Percentiles rank a stretch among this genome's conserved stretches.
phyloP scores from a whole-genome alignment of 1,140 invertebrate genomes.

The Sycobia sp. region DNA sequence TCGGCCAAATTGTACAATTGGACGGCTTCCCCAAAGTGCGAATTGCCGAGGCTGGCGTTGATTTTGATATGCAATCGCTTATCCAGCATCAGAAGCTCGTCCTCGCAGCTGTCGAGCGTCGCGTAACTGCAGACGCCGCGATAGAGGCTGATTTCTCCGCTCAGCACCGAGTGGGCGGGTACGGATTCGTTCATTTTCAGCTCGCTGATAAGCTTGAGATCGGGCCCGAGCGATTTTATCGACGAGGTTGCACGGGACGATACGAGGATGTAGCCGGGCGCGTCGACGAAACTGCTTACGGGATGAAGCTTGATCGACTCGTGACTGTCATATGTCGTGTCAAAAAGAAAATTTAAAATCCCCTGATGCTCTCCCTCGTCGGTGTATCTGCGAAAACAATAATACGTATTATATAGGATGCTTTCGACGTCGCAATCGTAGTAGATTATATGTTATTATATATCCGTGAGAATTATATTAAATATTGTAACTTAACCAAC shows the following conservation, averaged over 20 bases:
- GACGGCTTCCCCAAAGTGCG: not conserved
- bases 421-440: no score
- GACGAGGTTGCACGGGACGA: no score
- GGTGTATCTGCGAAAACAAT: conserved; percentile 3
- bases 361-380: not conserved
- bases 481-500: no score
- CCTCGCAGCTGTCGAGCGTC: not conserved
- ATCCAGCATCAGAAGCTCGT: conserved; percentile 1
- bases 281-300: no score
- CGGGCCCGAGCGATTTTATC: not conserved
- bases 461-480: no score
- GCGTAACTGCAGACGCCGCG: not conserved
- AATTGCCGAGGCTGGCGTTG: not conserved
- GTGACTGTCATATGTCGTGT: not conserved
- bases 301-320: not conserved
- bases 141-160: conserved; percentile 3
- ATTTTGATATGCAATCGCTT: not conserved
- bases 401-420: no score
- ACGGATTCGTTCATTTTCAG: not conserved
- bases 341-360: not conserved
- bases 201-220: not conserved
- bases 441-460: no score
- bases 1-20: conserved; percentile 7
- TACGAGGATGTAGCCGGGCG: no score
- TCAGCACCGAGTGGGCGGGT: not conserved